Base-by-base conservation (phyloP, 92 coral and sea anemone species). In the Paragorgia papillata region DNA sequence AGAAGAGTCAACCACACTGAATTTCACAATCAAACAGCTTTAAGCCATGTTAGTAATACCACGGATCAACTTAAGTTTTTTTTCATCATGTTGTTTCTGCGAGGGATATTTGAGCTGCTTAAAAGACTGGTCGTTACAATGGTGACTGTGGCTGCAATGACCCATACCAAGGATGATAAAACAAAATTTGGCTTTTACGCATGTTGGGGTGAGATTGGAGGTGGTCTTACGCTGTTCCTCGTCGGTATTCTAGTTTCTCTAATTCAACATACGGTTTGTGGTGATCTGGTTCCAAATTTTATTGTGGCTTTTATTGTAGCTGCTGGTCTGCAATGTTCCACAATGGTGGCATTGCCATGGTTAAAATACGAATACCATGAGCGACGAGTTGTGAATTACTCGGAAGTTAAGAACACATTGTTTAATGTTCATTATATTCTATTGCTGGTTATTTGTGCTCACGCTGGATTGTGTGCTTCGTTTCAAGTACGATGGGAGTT, bases 171-270 rank as follows among this genome's bases (percentile, higher is more conserved):
- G 34, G 6, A 62, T 15, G 68, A 62, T 30, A 62, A 32, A 24
- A 4, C 68, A 10, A 62, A 62, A 9, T 31, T 30, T 9, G 68
- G 68, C 12, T 62, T 13, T 4, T 62, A 62, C 34, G 43, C 19
- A 9, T 62, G 44, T 30, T 62, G 68, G 46, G 68, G 68, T 30
- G 44, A 62, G 32, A 0, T 62, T 41, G 68, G 68, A 25, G 68
- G 44, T 32, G 68, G 68, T n/a, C 39, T 62, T 30, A 15, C 44
- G 44, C 46, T 62, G 13, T 62, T 62, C 20, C 3, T 32, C 14
- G 68, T 62, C 24, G 68, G 68, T 3, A 21, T 34, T 2, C 15
- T 62, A 41, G 68, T 27, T 7, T 35, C 26, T 21, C 43, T 30
- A 2, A 62, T 62, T 9, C 0, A 0, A 6, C 43, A 62, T 62